Evolutionary conservation across 2,888 invertebrate genomes (phyloP).

Genomic region (Drepana falcataria): DNA sequence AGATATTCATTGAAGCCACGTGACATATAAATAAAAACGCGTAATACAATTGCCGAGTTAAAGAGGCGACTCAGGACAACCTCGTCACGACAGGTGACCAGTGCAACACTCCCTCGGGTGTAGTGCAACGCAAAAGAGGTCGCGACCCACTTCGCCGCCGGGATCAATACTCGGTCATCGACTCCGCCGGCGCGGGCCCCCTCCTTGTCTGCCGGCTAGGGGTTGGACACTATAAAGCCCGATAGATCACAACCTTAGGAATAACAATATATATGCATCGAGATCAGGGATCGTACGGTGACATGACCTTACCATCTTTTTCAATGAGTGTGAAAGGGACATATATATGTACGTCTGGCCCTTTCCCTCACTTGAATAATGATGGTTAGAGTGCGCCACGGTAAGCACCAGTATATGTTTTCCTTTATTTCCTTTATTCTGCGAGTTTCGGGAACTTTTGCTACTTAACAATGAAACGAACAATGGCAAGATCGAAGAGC

Average conservation of each 20-base stretch:
- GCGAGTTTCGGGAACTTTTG: too few relatives aligned
- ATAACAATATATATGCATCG: too few relatives aligned
- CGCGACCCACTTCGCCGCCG: conserved; percentile 67
- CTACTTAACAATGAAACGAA: too few relatives aligned
- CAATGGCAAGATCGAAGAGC: too few relatives aligned
- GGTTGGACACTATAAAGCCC: not conserved
- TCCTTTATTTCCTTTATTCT: too few relatives aligned
- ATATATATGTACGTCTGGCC: too few relatives aligned
- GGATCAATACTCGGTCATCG: conserved; percentile 78
- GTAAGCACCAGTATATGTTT: too few relatives aligned
- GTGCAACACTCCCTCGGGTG: conserved; percentile 48
- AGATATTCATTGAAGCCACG: not conserved
- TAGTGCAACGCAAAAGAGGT: conserved; percentile 72
- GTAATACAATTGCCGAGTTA: not conserved
- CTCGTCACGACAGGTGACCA: conserved; percentile 26
- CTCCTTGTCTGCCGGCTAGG: conserved; percentile 32
- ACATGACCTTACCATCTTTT: too few relatives aligned
- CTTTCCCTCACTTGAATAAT: too few relatives aligned
- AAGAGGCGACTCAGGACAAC: not conserved
- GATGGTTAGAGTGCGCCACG: too few relatives aligned
- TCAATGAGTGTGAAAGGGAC: too few relatives aligned
- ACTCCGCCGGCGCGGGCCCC: conserved; percentile 55
- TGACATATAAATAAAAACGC: not conserved
- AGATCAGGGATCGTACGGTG: too few relatives aligned
- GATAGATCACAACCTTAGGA: not conserved